Evolutionary conservation across 2,113 vertebrate genomes (phyloP), one percentile per base, ranked within the genome.

Genomic region (Nerophis lumbriciformis): DNA sequence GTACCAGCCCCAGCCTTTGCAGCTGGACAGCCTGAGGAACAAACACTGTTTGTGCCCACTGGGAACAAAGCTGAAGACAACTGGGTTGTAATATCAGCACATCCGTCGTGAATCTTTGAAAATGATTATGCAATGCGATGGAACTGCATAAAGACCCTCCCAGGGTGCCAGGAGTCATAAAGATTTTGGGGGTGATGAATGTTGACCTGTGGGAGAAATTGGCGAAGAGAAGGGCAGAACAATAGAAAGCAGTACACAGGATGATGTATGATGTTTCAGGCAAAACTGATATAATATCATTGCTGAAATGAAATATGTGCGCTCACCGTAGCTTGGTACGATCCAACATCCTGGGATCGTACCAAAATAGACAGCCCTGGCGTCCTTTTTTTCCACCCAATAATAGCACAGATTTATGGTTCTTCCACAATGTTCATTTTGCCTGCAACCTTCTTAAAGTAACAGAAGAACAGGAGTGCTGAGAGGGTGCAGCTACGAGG

Each of bases 181-280:
- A 71, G 36, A 42, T 36, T 60, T 55, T 39, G 55, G 64, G 53
- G 59, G 48, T 39, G 66, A 51, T 70, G 68, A 69, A 48, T 53
- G 45, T 63, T 52, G 36, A 53, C 35, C 58, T 4, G 12, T 60
- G 63, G 64, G 65, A 71, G 54, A 60, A 66, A 57, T 44, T 66
- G 66, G 63, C 39, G 38, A 49, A 53, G 50, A 76, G 5, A 53
- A 8, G 44, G 48, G 45, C 8, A n/a, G 58, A 65, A 39, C 42
- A 1, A 48, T 57, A 63, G 50, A 74, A 53, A 61, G 49, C 28
- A 28, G 69, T 49, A 55, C 16, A 48, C 8, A 19, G 38, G 63
- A 70, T 82, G 75, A 79, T 72, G 57, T 58, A 84, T 73, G 63
- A 69, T 69, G 59, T 77, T 77, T 44, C 55, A 37, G 67, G 21